Percentiles rank a stretch among this genome's conserved stretches.
These are phyloP conservation scores for Nylanderia fulva DNA, from an alignment of 1,140 invertebrate species.

Conservation along the genomic window DNA sequence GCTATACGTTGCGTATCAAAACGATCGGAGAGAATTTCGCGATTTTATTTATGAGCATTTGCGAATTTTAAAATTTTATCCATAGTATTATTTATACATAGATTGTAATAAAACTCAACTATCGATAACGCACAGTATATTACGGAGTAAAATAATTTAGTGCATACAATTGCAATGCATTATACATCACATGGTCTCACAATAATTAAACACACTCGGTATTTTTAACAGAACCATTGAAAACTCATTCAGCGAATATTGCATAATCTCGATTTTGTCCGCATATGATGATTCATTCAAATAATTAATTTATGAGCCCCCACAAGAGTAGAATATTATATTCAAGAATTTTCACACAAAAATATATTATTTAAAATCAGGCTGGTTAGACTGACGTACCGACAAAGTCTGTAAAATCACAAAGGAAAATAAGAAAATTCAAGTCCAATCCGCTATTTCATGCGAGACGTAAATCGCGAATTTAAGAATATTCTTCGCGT, in stretches of 20 bases:
- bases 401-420: neutral
- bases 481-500: neutral
- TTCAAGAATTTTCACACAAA: neutral
- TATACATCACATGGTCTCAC: slow-evolving; percentile 16
- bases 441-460: neutral
- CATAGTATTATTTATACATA: slow-evolving; percentile 5
- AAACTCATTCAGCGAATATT: slow-evolving; percentile 4
- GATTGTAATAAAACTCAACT: neutral
- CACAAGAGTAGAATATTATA: neutral
- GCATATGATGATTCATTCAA: neutral
- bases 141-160: neutral
- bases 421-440: neutral
- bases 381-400: neutral
- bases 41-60: neutral
- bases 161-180: slow-evolving; percentile 18
- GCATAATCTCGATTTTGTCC: neutral
- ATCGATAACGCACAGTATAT: slow-evolving; percentile 7
- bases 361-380: neutral
- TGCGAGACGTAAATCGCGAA: neutral
- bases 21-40: neutral
- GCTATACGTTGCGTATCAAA: neutral
- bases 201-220: slow-evolving; percentile 4
- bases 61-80: neutral
- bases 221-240: neutral
- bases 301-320: neutral